Base-by-base conservation (phyloP, 2,888 invertebrate species). In the Dynastes hyllus region DNA sequence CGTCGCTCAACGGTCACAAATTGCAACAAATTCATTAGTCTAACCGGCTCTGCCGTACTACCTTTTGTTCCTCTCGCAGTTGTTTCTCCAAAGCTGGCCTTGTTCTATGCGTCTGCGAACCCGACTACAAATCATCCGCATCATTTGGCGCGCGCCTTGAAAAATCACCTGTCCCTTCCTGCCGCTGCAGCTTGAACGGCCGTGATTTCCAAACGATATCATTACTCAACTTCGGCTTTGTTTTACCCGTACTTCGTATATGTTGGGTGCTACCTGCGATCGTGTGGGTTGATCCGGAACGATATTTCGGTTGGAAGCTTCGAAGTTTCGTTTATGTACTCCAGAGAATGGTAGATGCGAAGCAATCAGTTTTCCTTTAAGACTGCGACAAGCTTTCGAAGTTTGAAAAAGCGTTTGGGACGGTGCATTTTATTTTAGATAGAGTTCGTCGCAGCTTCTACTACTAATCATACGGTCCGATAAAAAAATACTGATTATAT, bases 51-150 rank as follows among this genome's bases (percentile, higher is more conserved):
- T 16, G 16, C 55, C 0, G 9, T 3, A 16, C 55, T 55, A 16
- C 2, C 55, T 55, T 16, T 11, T n/a, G 5, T 13, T n/a, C 16
- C 13, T 55, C 2, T 9, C 11, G 13, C 16, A 16, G 5, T 13
- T 55, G 5, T 55, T n/a, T n/a, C 55, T n/a, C 16, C 16, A 5
- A 6, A 1, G 3, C 16, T 4, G 5, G 3, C 55, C 16, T 13
- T n/a, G 11, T 55, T n/a, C 8, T n/a, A 55, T 1, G 3, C 16
- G n/a, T 55, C 51, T 51, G 5, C 55, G 16, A 16, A 16, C 16
- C 55, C 55, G 55, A n/a, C 55, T 55, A 55, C 55, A 55, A 55
- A 55, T 55, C 55, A 55, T 55, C 16, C 55, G 55, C 16, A 55
- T 55, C 55, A 55, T 55, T 55, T 55, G 55, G 16, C 16, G 55